phyloP scores from a whole-genome alignment of 2,888 invertebrate species.

The Lasius fuliginosus region DNA sequence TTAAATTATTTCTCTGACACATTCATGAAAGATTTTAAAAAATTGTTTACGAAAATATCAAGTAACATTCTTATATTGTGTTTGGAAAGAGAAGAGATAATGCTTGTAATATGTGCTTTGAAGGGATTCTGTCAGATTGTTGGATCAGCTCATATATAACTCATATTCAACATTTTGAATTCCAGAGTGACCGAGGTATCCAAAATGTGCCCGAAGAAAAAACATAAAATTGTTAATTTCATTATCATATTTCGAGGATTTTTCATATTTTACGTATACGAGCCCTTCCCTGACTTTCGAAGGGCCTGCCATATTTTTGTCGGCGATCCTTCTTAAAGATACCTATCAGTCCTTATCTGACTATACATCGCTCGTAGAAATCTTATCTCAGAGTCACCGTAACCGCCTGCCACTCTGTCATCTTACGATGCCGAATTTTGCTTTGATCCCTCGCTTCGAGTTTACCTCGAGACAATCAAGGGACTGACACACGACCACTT shows the following conservation, averaged over 20 bases:
- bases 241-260: slow-evolving; percentile 81
- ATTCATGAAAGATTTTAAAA: neutral
- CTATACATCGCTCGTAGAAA: slow-evolving; percentile 77
- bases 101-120: neutral
- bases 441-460: slow-evolving; percentile 64
- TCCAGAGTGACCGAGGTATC: slow-evolving; percentile 58
- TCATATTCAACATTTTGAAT: neutral
- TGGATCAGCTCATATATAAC: neutral
- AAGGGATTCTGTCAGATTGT: neutral
- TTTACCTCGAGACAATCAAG: slow-evolving; percentile 26
- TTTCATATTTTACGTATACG: slow-evolving; percentile 74
- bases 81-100: neutral
- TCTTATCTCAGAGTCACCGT: slow-evolving; percentile 75
- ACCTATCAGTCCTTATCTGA: slow-evolving; percentile 73
- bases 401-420: slow-evolving; percentile 74
- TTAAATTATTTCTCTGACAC: neutral
- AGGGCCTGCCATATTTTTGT: slow-evolving; percentile 70
- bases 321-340: slow-evolving; percentile 76
- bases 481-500: slow-evolving; percentile 36
- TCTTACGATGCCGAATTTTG: slow-evolving; percentile 52
- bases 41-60: neutral
- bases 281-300: slow-evolving; percentile 43
- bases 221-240: slow-evolving; percentile 70
- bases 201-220: slow-evolving; percentile 49
- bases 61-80: neutral